Conservation (phyloP, 2,888 invertebrate species). For the Cataglyphis altisquamis region DNA sequence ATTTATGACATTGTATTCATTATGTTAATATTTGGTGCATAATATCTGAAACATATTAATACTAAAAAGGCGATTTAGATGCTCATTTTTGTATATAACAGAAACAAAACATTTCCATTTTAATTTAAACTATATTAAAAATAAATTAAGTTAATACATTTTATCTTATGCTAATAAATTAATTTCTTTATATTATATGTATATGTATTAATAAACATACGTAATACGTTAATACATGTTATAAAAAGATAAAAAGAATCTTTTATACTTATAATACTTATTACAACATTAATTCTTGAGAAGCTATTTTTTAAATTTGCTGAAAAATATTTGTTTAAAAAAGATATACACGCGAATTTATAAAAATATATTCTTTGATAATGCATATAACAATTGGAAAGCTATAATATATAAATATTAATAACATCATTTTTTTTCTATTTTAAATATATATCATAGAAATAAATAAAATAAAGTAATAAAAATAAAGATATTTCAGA, state of each 20-base stretch:
- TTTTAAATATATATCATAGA: not conserved
- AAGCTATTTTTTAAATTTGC: slow-evolving; percentile 18
- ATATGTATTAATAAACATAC: not conserved
- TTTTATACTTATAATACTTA: not conserved
- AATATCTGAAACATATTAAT: not conserved
- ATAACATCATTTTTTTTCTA: not conserved
- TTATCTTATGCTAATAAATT: not conserved
- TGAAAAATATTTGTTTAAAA: not conserved
- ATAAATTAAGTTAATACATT: slow-evolving; percentile 19
- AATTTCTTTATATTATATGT: not conserved
- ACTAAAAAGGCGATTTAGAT: not conserved
- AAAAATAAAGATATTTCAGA: not conserved
- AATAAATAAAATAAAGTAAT: not conserved
- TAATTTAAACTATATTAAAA: not conserved
- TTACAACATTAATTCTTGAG: not conserved
- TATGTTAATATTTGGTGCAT: not conserved
- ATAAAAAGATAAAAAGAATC: not conserved
- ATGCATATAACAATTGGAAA: not conserved
- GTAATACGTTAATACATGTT: slow-evolving; percentile 17
- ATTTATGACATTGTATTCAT: slow-evolving; percentile 5
- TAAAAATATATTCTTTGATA: not conserved
- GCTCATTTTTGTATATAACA: not conserved
- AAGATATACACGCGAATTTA: not conserved
- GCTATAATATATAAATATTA: not conserved
- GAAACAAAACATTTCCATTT: slow-evolving; percentile 23